Evolutionary conservation across 2,888 invertebrate species (phyloP), one percentile per base, ranked within the genome.

Genomic region (Diaprepes abbreviatus): DNA sequence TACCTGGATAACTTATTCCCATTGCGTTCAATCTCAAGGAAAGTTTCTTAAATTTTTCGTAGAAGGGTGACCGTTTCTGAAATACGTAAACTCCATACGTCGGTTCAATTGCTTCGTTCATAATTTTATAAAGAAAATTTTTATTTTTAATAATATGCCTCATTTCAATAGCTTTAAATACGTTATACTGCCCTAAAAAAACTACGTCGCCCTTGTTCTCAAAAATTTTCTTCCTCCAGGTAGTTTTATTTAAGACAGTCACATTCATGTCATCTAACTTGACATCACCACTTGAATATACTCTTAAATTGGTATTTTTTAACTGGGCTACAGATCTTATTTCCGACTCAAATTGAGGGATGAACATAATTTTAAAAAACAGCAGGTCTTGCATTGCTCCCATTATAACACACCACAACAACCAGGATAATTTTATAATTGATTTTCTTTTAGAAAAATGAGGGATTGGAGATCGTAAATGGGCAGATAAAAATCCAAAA

Each of bases 161-260:
- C n/a, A 9, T 50, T 3, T n/a, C 10, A 7, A 50, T 3, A n/a
- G 2, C 3, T 3, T 50, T n/a, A 3, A 50, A 7, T 2, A 14
- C 50, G 2, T 2, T 7, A 14, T 50, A 24, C 7, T 21, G 21
- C n/a, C 50, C 50, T n/a, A 50, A 9, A 12, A 50, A 50, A 1
- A 50, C 28, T 3, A 28, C 50, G 12, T 50, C 50, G 6, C 50
- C 50, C 24, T 12, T 50, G 24, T 50, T 50, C 24, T 50, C 28
- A 5, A 19, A 50, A 24, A 50, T 50, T 50, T 50, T 50, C 1
- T 50, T 12, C 24, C n/a, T 21, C 50, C 50, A 50, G 1, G 5
- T 10, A 4, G 10, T 19, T 12, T 17, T 54, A 2, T 16, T 31
- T 21, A 52, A 16, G 10, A 52, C 35, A 1, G 43, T 40, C 9